A percentile compares a stretch with the other conserved stretches of the same genome.
phyloP scores from a whole-genome alignment of 2,113 vertebrate genomes.

The Gymnocephalus cernua region DNA sequence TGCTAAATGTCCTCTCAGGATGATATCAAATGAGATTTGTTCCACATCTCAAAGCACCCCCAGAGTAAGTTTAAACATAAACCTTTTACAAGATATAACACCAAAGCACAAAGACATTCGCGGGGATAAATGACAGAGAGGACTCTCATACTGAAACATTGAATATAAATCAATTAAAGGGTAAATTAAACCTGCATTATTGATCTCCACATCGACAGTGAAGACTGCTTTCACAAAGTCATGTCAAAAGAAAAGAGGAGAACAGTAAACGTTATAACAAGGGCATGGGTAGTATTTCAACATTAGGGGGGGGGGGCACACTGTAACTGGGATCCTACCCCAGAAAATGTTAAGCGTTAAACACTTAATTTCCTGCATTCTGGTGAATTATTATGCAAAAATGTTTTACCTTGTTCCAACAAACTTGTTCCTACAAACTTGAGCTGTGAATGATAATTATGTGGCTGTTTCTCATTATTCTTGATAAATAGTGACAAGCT shows the following conservation, averaged over 20 bases:
- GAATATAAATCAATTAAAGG: background rate
- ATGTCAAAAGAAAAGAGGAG: background rate
- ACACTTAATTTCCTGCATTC: too few species aligned
- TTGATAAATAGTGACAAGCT: too few species aligned
- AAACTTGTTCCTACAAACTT: background rate
- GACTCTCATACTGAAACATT: too few species aligned
- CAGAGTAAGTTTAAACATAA: background rate
- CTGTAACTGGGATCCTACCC: too few species aligned
- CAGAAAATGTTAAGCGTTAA: too few species aligned
- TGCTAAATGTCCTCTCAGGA: background rate
- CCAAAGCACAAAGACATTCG: background rate
- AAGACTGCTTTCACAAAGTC: background rate
- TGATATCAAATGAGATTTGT: conserved; percentile 2
- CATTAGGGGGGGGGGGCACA: too few species aligned
- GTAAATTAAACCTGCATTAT: background rate
- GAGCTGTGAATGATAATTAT: background rate
- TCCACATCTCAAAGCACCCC: background rate
- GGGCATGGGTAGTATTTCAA: too few species aligned
- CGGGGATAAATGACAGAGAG: too few species aligned
- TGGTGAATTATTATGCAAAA: too few species aligned
- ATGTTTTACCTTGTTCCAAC: too few species aligned
- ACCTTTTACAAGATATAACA: background rate
- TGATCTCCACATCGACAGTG: background rate
- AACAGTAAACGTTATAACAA: background rate
- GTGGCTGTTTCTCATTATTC: background rate